Evolutionary conservation across 2,797 vertebrate species (phyloP), one percentile per base, ranked within the genome.

Genomic region (Adelosebastes latens): DNA sequence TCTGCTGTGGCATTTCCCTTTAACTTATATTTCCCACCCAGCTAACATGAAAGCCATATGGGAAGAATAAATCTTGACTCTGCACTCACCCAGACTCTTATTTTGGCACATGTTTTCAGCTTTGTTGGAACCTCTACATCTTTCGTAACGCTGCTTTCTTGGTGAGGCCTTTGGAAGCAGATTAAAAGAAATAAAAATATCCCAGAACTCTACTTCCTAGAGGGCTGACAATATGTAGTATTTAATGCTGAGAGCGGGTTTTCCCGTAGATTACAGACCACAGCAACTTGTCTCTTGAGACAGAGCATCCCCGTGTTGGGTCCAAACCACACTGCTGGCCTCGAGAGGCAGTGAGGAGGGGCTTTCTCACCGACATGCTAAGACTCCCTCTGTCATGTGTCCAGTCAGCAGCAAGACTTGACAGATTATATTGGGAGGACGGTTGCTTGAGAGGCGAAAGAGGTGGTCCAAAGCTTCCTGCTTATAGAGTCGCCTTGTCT

Each of bases 281-380:
- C 82, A 89, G 87, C 63, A 72, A 46, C 85, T 80, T n/a, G 65
- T 89, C 88, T 84, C 77, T 66, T 79, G 87, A 87, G 89, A 90
- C 75, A 46, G 78, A 77, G 81, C 86, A 75, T 85, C 89, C 55
- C 64, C 36, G 6, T 55, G 72, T 85, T 82, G 3, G 14, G 55
- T 77, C 87, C 78, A 90, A 88, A 89, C 89, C 84, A 22, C 89
- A 81, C 4, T 12, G 68, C 72, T 90, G 91, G 76, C 65, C 78
- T 70, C 0, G 22, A 81, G 66, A 81, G 66, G 62, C 64, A 4
- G 86, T 20, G 59, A 71, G 87, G 86, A 82, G 79, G 90, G 77
- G 77, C 65, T 83, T 90, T 91, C 88, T 90, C 89, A 92, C 84
- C 32, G 14, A 70, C 83, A 39, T 63, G 89, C 78, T 85, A 87